A percentile compares a stretch with the other conserved stretches of the same genome.
These are phyloP conservation scores for Aphodius sticticus DNA, from an alignment of 2,888 invertebrate species.

Conservation along the genomic window DNA sequence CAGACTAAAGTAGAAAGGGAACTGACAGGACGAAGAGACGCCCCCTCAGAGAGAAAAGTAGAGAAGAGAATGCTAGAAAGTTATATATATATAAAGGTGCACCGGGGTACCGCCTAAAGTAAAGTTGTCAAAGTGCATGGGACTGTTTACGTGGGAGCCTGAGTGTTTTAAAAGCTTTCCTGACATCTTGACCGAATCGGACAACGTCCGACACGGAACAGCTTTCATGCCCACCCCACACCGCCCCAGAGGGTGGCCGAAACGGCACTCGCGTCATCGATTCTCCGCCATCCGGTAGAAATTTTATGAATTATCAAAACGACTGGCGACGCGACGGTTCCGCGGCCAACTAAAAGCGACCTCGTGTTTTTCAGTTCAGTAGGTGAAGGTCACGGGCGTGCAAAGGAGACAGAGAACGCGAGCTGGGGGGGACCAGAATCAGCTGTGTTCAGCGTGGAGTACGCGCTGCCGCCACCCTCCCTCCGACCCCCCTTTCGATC, in stretches of 20 bases:
- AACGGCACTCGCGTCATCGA: slow-evolving; percentile 13
- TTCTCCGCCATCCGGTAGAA: background rate
- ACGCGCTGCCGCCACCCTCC: slow-evolving; percentile 11
- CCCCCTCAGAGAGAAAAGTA: background rate
- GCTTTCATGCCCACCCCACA: slow-evolving; percentile 58
- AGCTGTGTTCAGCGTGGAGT: slow-evolving; percentile 22
- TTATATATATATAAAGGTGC: slow-evolving; percentile 18
- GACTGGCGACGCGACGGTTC: too few species aligned
- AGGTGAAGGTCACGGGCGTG: slow-evolving; percentile 55
- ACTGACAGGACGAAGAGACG: background rate
- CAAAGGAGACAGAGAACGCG: slow-evolving; percentile 36
- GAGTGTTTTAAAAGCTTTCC: slow-evolving; percentile 63
- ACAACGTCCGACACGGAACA: slow-evolving; percentile 61
- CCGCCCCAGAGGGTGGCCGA: slow-evolving; percentile 9
- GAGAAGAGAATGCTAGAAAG: background rate
- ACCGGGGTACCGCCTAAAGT: slow-evolving; percentile 15
- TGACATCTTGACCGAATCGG: slow-evolving; percentile 64
- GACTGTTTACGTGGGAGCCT: slow-evolving; percentile 40
- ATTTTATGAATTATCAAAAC: background rate
- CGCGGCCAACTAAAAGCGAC: background rate
- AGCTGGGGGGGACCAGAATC: slow-evolving; percentile 30
- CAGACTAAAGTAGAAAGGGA: background rate
- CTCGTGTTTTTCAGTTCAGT: slow-evolving; percentile 56
- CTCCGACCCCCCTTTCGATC: slow-evolving; percentile 9
- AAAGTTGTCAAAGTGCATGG: slow-evolving; percentile 18